Conservation (phyloP, 2,888 invertebrate species). For the Arge pagana region DNA sequence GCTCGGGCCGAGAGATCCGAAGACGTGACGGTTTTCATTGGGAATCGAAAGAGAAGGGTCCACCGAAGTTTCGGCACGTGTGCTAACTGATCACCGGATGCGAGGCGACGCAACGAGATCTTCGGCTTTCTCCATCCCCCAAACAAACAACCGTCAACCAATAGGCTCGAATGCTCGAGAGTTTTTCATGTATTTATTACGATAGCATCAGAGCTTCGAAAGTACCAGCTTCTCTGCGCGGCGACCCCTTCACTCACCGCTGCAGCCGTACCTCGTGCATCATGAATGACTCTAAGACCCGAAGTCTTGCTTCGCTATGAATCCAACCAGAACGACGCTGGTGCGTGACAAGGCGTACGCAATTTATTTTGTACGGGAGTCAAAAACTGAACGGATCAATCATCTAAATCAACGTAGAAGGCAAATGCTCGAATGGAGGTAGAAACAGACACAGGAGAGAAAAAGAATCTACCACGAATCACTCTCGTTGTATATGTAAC, state of each 20-base stretch:
- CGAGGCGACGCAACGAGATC: background rate
- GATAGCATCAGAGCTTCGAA: constrained; percentile 2
- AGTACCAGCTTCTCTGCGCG: too few relatives aligned
- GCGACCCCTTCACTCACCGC: background rate
- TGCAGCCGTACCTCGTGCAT: constrained; percentile 30
- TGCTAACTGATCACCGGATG: constrained; percentile 18
- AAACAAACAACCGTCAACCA: background rate
- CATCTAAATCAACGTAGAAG: too few relatives aligned
- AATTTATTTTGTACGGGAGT: too few relatives aligned
- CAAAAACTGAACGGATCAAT: too few relatives aligned
- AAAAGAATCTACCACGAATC: too few relatives aligned
- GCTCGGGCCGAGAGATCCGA: background rate
- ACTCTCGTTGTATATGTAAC: too few relatives aligned
- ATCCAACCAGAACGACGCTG: too few relatives aligned
- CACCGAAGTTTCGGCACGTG: constrained; percentile 19
- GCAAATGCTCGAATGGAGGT: too few relatives aligned
- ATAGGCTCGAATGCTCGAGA: constrained; percentile 29
- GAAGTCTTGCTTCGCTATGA: too few relatives aligned
- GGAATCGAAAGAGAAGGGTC: constrained; percentile 5
- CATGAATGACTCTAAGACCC: constrained; percentile 29
- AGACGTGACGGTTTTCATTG: background rate
- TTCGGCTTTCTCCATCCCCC: background rate
- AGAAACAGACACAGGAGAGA: too few relatives aligned
- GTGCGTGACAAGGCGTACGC: too few relatives aligned
- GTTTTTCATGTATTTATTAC: constrained; percentile 34